Evolutionary conservation across 92 coral and sea anemone genomes (phyloP).

Genomic region (Montipora capitata): DNA sequence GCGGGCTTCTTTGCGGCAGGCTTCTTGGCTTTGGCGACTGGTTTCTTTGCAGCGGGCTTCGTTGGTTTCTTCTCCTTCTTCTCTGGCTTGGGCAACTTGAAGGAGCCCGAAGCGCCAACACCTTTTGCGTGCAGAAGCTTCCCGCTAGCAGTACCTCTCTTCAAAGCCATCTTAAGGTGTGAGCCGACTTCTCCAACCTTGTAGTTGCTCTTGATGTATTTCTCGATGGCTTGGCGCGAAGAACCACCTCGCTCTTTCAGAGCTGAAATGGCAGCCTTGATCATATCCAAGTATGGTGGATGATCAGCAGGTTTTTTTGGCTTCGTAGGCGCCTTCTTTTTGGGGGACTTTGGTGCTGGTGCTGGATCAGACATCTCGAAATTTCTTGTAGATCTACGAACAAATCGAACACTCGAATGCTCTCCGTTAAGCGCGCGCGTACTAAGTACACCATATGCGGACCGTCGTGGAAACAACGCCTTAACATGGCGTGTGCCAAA

Average conservation of each 20-base stretch:
- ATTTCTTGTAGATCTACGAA: not conserved
- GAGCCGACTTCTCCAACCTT: constrained; percentile 69
- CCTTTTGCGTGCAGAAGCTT: constrained; percentile 56
- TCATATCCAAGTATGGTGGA: constrained; percentile 56
- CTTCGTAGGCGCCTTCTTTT: constrained; percentile 61
- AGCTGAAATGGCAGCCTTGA: constrained; percentile 54
- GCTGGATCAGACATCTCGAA: constrained; percentile 51
- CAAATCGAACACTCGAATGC: not conserved
- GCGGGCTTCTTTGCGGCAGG: constrained; percentile 58
- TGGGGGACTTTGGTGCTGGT: constrained; percentile 31
- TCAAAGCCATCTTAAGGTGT: constrained; percentile 62
- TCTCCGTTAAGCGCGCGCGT: not conserved
- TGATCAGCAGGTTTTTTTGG: constrained; percentile 55
- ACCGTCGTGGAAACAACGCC: constrained; percentile 7
- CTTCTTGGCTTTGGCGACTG: constrained; percentile 58
- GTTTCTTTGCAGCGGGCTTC: constrained; percentile 50
- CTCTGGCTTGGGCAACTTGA: constrained; percentile 54
- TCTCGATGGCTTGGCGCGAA: constrained; percentile 93
- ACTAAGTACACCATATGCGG: not conserved
- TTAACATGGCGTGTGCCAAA: constrained; percentile 9
- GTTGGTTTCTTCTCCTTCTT: constrained; percentile 25
- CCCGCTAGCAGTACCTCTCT: constrained; percentile 44
- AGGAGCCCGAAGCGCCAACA: constrained; percentile 68
- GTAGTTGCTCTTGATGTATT: constrained; percentile 91
- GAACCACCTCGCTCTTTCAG: constrained; percentile 75